Base-by-base conservation (phyloP, 2,113 vertebrate genomes). In the Jaculus jaculus region DNA sequence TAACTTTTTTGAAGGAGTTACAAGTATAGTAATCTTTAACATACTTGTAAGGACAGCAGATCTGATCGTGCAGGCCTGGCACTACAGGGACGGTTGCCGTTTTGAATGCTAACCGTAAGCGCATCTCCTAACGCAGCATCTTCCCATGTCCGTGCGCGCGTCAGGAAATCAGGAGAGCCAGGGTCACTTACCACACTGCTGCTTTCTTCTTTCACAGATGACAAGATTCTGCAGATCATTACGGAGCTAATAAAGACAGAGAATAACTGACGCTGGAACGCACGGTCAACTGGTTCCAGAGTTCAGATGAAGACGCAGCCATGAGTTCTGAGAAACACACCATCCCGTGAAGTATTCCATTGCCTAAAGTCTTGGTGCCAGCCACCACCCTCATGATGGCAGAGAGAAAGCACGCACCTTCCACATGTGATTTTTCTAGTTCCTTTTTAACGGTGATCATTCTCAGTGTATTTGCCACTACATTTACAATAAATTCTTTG, bases 241-340 rank as follows among this genome's bases (percentile, higher is more conserved):
- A 99, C 98, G 85, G 99, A 99, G 96, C 95, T 99, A 97, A 99
- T 99, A 95, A 98, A 98, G 97, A 98, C 98, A 4, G 99, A 99
- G 96, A 98, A 98, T 11, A 95, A 96, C 78, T 96, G 96, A 98
- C 90, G 94, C 21, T 74, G 89, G 90, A 73, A 89, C 82, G 89
- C 91, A 20, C 28, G 73, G 54, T 74, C 15, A 80, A 17, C 15
- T 81, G 42, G n/a, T 95, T 96, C 90, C 84, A 89, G 91, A 92
- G 91, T 87, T 91, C 86, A 39, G 82, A 88, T 84, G 20, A 92
- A 93, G 82, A 96, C 58, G 63, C 37, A 37, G 37, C 75, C 71
- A 26, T 86, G 47, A 93, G 87, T 73, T 83, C 84, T 0, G 2
- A 71, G 93, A 94, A 95, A 73, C n/a, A 47, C 54, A 15, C 39